These are phyloP conservation scores for Rhinopomastus cyanomelas DNA, from an alignment of 2,113 vertebrate species.

Conservation along the genomic window DNA sequence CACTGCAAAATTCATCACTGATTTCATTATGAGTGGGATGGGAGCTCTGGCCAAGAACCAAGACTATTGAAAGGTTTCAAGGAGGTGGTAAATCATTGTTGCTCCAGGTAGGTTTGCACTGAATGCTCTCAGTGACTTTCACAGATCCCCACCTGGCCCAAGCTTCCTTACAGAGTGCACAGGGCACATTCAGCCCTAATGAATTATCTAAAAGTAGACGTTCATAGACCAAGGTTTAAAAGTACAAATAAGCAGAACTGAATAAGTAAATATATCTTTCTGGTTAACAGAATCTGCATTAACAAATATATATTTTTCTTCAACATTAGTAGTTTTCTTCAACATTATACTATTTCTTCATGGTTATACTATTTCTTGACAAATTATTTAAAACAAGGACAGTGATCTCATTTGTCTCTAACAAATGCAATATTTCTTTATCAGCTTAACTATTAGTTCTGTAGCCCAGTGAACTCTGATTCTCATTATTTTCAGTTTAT, in stretches of 20 bases:
- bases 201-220: background rate
- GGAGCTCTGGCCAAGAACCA: background rate
- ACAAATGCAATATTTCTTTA: background rate
- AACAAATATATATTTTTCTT: background rate
- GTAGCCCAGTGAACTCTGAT: background rate
- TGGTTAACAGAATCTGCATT: background rate
- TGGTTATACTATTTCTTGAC: background rate
- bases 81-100: background rate
- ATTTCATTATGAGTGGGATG: conserved; percentile 2
- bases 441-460: background rate
- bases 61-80: background rate
- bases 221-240: background rate
- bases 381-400: background rate
- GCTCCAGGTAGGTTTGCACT: background rate
- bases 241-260: background rate
- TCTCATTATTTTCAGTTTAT: background rate
- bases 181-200: background rate
- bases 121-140: background rate
- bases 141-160: background rate
- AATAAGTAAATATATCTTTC: background rate
- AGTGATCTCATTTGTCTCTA: background rate
- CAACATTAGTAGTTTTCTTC: background rate
- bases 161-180: background rate
- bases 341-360: background rate
- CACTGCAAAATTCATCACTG: background rate